A percentile compares a stretch with the other conserved stretches of the same genome.
These are phyloP conservation scores for Hydropotes inermis DNA, from an alignment of 2,113 vertebrate species.

Conservation along the genomic window DNA sequence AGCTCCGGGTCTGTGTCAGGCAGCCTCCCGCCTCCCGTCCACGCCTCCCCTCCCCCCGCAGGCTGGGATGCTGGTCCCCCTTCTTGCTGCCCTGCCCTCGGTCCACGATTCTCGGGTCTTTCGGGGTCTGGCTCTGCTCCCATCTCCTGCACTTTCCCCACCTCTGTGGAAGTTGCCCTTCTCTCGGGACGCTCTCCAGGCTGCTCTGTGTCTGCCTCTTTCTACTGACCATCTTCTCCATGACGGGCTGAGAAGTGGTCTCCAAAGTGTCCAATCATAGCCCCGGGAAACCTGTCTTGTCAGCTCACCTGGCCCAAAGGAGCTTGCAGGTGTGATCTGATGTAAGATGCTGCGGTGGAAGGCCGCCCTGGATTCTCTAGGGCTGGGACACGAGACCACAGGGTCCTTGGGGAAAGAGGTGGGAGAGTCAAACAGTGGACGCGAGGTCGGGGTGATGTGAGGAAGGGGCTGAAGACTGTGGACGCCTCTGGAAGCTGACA, in stretches of 20 bases:
- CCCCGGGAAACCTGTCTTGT: rapidly evolving
- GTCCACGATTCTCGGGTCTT: rapidly evolving
- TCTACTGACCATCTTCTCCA: rapidly evolving
- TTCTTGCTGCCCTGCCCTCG: neutral
- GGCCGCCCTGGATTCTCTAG: rapidly evolving
- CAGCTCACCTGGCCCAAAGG: neutral
- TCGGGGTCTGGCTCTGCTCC: too few species aligned
- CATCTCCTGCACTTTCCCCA: rapidly evolving
- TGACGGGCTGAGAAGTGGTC: too few species aligned
- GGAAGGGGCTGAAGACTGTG: rapidly evolving
- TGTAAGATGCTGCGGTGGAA: neutral
- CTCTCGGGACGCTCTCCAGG: rapidly evolving
- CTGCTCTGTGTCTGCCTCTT: rapidly evolving
- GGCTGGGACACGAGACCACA: rapidly evolving
- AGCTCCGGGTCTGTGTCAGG: rapidly evolving
- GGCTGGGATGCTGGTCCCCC: rapidly evolving
- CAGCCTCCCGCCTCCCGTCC: neutral
- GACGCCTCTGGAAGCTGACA: neutral
- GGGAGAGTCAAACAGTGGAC: rapidly evolving
- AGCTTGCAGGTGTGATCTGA: neutral
- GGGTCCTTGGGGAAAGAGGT: rapidly evolving
- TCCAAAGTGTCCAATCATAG: too few species aligned
- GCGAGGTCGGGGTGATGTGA: rapidly evolving
- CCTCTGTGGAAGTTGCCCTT: neutral
- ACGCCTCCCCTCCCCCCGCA: rapidly evolving